phyloP scores from a whole-genome alignment of 2,113 vertebrate genomes.

The Equus quagga region DNA sequence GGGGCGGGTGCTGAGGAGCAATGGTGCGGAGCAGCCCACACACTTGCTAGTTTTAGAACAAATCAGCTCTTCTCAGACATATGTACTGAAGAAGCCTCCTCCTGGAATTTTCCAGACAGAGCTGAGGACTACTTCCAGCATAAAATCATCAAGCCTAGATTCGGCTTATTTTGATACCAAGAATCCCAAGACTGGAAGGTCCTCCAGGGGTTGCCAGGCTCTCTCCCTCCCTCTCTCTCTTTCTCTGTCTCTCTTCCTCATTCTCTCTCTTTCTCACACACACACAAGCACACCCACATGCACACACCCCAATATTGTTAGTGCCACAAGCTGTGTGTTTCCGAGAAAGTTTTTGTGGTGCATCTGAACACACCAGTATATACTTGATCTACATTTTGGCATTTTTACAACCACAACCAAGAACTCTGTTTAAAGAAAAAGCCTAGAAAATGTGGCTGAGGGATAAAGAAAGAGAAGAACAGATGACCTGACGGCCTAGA shows the following conservation, averaged over 20 bases:
- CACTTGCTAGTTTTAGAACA: slow-evolving; percentile 81
- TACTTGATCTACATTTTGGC: background rate
- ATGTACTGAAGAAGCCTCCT: slow-evolving; percentile 75
- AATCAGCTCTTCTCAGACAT: slow-evolving; percentile 76
- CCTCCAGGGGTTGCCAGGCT: background rate
- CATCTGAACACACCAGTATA: background rate
- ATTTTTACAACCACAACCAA: background rate
- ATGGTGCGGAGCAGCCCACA: slow-evolving; percentile 69
- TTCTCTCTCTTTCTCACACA: too few species aligned
- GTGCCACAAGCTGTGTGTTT: background rate
- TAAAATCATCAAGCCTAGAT: slow-evolving; percentile 44
- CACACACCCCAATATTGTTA: background rate
- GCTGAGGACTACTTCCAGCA: slow-evolving; percentile 44
- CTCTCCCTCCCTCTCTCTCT: background rate
- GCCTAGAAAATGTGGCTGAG: background rate
- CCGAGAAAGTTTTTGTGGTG: background rate
- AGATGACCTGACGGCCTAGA: background rate
- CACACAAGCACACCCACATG: background rate
- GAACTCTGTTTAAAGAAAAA: background rate
- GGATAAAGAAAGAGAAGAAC: background rate
- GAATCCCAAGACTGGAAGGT: background rate
- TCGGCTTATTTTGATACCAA: background rate
- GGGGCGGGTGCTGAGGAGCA: slow-evolving; percentile 44
- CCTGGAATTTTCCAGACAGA: slow-evolving; percentile 82
- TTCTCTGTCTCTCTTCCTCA: background rate